Percentiles rank a stretch among this genome's conserved stretches.
phyloP scores from a whole-genome alignment of 2,797 vertebrate species.

The Botia kubotai region DNA sequence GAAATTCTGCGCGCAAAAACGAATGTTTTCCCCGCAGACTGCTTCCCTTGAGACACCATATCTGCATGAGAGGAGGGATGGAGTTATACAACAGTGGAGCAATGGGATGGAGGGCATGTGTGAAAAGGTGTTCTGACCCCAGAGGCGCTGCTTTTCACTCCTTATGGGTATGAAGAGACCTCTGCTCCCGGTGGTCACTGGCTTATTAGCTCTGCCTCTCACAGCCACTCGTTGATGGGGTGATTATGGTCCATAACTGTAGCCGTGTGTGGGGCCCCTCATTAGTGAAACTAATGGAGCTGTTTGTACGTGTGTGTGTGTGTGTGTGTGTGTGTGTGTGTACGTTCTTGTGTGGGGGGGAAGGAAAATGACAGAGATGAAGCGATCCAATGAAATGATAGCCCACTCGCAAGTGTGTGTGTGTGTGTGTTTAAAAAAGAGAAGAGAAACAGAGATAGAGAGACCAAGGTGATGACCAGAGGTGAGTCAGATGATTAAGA shows the following conservation, averaged over 20 bases:
- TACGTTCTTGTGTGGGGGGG: background rate
- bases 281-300: conserved; percentile 51
- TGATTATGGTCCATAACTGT: conserved; percentile 49
- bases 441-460: conserved; percentile 6
- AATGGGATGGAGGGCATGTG: conserved; percentile 22
- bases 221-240: conserved; percentile 31
- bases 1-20: conserved; percentile 1
- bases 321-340: conserved; percentile 2
- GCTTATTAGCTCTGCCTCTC: conserved; percentile 45
- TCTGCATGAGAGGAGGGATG: conserved; percentile 23
- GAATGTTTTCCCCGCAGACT: conserved; percentile 27
- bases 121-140: conserved; percentile 41
- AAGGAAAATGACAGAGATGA: conserved; percentile 20
- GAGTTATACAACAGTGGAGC: conserved; percentile 15
- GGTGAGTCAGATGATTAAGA: conserved; percentile 49
- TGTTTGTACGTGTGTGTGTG: conserved; percentile 19
- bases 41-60: background rate
- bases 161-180: conserved; percentile 36
- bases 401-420: background rate
- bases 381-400: conserved; percentile 39
- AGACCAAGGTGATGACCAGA: conserved; percentile 23
- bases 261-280: conserved; percentile 19
- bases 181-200: conserved; percentile 35
- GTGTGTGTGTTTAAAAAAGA: conserved; percentile 15
- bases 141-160: conserved; percentile 14